phyloP scores from a whole-genome alignment of 2,113 vertebrate genomes.

The Chionomys nivalis region DNA sequence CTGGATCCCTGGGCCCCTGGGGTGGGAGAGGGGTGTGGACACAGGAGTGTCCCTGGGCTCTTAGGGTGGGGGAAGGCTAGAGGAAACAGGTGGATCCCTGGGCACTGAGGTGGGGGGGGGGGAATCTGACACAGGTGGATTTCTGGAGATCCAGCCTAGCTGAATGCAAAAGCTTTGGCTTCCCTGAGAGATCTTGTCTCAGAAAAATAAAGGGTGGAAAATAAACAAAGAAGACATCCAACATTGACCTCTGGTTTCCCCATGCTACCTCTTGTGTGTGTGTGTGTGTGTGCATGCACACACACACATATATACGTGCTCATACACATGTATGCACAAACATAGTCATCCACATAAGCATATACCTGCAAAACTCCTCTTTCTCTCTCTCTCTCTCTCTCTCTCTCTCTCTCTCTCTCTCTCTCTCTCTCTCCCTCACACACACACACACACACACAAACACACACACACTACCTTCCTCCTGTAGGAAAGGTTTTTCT shows the following conservation, averaged over 20 bases:
- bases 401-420: too few relatives aligned
- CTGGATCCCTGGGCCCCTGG: not conserved
- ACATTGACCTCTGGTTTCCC: not conserved
- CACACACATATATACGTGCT: too few relatives aligned
- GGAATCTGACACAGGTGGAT: not conserved
- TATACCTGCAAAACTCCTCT: too few relatives aligned
- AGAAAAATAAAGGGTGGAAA: not conserved
- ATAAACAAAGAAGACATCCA: not conserved
- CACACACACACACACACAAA: not conserved
- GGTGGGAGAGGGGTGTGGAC: accelerated
- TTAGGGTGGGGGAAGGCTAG: too few relatives aligned
- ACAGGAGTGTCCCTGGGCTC: not conserved
- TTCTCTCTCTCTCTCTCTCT: too few relatives aligned
- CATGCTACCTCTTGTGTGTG: not conserved
- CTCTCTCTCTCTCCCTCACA: too few relatives aligned
- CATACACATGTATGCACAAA: too few relatives aligned
- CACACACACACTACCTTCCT: not conserved
- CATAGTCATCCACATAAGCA: too few relatives aligned
- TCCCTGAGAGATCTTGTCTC: not conserved
- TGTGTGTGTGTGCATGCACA: too few relatives aligned
- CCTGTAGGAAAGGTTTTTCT: not conserved
- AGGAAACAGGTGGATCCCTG: not conserved
- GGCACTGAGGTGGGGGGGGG: accelerated
- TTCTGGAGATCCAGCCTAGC: not conserved
- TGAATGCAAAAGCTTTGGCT: not conserved